These are phyloP conservation scores for Peromyscus californicus DNA, from an alignment of 2,113 vertebrate species.

Conservation along the genomic window DNA sequence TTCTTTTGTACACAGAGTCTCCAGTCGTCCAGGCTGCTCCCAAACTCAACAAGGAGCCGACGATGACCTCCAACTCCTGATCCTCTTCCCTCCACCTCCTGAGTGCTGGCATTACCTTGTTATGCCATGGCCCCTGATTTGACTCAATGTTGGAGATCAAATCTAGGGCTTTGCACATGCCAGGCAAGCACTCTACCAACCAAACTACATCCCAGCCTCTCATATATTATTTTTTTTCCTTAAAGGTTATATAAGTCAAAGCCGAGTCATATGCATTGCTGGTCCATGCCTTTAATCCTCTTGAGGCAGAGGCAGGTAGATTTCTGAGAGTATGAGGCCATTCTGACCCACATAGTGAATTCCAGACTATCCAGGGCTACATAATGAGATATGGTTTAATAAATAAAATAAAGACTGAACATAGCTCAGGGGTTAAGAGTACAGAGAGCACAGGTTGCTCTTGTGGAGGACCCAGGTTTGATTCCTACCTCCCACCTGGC, in stretches of 20 bases:
- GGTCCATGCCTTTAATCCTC: neutral
- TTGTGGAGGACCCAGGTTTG: neutral
- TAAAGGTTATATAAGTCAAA: slow-evolving; percentile 53
- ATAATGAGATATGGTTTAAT: neutral
- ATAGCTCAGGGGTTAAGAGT: neutral
- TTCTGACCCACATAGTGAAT: neutral
- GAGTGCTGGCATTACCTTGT: neutral
- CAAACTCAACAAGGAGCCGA: neutral
- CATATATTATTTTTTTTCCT: neutral
- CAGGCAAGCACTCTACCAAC: neutral
- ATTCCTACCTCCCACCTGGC: neutral
- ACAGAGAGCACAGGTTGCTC: too few species aligned
- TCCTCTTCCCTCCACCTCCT: neutral
- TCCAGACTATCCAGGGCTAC: neutral
- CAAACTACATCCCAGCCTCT: neutral
- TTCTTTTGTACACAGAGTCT: neutral
- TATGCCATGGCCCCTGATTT: neutral
- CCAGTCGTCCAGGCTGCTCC: neutral
- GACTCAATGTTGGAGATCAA: neutral
- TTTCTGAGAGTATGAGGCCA: neutral
- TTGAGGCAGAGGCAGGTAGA: neutral
- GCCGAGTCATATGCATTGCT: neutral
- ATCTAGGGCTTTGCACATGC: neutral
- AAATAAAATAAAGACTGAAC: neutral
- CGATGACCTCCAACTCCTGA: neutral